Percentiles rank a stretch among this genome's conserved stretches.
Conservation (phyloP, 2,113 vertebrate species). For the Upupa epops region DNA sequence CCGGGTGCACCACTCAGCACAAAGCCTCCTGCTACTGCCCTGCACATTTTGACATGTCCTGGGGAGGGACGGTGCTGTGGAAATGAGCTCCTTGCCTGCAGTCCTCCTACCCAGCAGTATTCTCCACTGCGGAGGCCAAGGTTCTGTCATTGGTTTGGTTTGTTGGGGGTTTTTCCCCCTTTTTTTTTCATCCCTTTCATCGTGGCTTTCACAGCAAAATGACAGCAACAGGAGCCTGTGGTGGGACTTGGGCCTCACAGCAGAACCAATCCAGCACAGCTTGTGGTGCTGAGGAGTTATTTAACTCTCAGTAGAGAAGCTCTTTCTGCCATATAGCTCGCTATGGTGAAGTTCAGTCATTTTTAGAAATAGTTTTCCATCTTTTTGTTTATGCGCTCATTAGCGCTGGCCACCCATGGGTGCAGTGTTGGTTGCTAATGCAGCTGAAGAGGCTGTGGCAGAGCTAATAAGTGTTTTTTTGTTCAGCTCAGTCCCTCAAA, state of each 20-base stretch:
- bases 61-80: background rate
- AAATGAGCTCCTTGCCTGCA: background rate
- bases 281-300: background rate
- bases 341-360: background rate
- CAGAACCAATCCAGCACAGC: background rate
- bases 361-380: background rate
- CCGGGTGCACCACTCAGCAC: background rate
- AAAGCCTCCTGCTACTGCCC: background rate
- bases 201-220: background rate
- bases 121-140: background rate
- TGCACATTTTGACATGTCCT: rapidly evolving
- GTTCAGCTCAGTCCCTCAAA: background rate
- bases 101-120: rapidly evolving
- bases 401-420: conserved; percentile 1
- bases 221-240: background rate
- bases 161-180: too few relatives aligned
- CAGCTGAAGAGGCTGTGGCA: conserved; percentile 25
- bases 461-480: background rate
- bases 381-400: background rate
- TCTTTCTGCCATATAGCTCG: background rate
- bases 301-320: background rate
- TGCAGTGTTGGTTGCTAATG: background rate
- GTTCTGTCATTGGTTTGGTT: background rate
- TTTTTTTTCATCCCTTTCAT: background rate
- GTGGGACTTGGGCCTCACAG: rapidly evolving